These are phyloP conservation scores for Autographa gamma DNA, from an alignment of 2,888 invertebrate species.

Conservation along the genomic window DNA sequence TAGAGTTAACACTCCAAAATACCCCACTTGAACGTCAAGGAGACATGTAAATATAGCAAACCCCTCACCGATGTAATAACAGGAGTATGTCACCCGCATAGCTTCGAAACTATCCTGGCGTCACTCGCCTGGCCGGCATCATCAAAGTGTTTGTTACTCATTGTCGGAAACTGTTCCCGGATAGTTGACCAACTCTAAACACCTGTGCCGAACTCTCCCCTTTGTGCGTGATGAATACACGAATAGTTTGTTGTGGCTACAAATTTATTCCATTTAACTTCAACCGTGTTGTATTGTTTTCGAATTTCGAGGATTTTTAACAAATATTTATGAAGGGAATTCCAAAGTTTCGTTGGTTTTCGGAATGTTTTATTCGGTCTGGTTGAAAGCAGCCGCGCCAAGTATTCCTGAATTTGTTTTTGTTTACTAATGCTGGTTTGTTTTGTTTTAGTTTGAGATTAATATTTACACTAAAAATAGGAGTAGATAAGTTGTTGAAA, in stretches of 20 bases:
- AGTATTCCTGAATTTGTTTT: slow-evolving; percentile 32
- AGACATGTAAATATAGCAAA: not conserved
- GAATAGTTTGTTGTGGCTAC: slow-evolving; percentile 50
- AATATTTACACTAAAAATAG: slow-evolving; percentile 1
- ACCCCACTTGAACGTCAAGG: not conserved
- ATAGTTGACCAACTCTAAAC: slow-evolving; percentile 54
- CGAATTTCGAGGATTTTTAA: slow-evolving; percentile 42
- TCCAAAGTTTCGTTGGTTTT: slow-evolving; percentile 35
- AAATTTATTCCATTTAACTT: slow-evolving; percentile 62
- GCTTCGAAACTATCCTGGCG: slow-evolving; percentile 52
- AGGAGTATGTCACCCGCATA: slow-evolving; percentile 46
- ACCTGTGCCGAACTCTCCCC: slow-evolving; percentile 47
- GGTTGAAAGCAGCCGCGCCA: slow-evolving; percentile 19
- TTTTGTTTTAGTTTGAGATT: slow-evolving; percentile 22
- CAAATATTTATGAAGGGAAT: slow-evolving; percentile 44
- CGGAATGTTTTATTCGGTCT: slow-evolving; percentile 44
- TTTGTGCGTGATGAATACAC: slow-evolving; percentile 59
- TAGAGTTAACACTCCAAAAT: no score
- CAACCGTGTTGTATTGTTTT: slow-evolving; percentile 34
- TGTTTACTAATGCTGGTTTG: not conserved
- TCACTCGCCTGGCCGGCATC: slow-evolving; percentile 35
- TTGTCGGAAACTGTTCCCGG: slow-evolving; percentile 48
- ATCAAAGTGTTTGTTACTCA: slow-evolving; percentile 55
- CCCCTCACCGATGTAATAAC: slow-evolving; percentile 11
- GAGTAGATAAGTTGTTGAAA: not conserved